Conservation (phyloP, 2,797 vertebrate species). For the Artibeus lituratus region DNA sequence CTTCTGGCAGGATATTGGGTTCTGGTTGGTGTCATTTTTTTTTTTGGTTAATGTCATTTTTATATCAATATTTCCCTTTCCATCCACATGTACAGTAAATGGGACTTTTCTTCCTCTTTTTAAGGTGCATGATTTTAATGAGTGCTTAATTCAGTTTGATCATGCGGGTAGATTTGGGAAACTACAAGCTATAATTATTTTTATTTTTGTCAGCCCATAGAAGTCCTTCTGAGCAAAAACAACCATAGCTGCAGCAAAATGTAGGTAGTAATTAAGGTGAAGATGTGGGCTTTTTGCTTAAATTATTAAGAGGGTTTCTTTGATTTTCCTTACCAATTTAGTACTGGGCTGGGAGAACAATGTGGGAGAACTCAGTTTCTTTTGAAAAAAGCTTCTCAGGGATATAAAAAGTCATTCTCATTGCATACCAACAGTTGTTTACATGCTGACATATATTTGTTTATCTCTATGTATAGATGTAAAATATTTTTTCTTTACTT, state of each 20-base stretch:
- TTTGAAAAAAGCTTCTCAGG: neutral
- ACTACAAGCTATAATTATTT: neutral
- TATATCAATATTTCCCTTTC: neutral
- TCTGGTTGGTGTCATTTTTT: neutral
- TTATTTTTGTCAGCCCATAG: neutral
- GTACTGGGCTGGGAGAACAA: neutral
- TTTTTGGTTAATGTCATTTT: neutral
- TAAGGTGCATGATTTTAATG: constrained; percentile 4
- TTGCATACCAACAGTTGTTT: neutral
- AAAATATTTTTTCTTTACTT: constrained; percentile 11
- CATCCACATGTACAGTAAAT: neutral
- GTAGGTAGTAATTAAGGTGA: constrained; percentile 21
- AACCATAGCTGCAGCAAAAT: constrained; percentile 2
- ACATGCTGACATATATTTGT: neutral
- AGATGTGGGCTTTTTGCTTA: constrained; percentile 33
- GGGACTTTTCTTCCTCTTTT: neutral
- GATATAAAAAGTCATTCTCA: constrained; percentile 10
- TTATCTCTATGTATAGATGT: neutral
- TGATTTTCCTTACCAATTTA: neutral
- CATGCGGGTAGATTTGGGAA: neutral
- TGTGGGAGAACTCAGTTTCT: constrained; percentile 8
- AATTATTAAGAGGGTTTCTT: neutral
- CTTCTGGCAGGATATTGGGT: neutral
- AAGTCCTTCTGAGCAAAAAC: constrained; percentile 29
- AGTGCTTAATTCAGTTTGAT: constrained; percentile 28